Conservation (phyloP, 2,113 vertebrate species). For the Setophaga kirtlandii region DNA sequence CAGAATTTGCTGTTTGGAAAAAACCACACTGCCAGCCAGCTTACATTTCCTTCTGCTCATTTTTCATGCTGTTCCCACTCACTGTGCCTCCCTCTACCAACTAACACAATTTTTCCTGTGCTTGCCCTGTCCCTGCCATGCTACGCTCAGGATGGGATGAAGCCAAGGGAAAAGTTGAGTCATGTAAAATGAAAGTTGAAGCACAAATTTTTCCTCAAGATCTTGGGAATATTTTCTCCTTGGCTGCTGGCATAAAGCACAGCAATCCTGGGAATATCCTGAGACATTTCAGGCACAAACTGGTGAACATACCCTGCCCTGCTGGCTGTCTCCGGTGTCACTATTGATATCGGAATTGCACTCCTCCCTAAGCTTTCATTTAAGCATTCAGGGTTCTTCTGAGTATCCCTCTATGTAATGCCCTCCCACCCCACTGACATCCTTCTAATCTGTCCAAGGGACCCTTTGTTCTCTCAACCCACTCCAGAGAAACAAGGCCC, state of each 20-base stretch:
- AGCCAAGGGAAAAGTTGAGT: neutral
- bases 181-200: neutral
- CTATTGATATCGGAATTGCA: neutral
- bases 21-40: neutral
- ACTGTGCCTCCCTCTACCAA: rapidly evolving
- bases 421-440: neutral
- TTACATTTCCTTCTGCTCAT: neutral
- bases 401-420: neutral
- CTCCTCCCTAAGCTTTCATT: neutral
- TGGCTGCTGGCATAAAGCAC: neutral
- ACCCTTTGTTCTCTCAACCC: neutral
- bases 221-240: neutral
- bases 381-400: neutral
- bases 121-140: neutral
- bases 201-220: neutral
- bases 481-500: neutral
- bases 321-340: neutral
- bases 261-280: neutral
- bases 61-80: neutral
- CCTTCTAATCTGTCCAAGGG: neutral
- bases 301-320: neutral
- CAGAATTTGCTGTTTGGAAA: neutral
- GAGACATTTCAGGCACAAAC: neutral
- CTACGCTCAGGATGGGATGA: rapidly evolving
- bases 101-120: neutral